A percentile compares a stretch with the other conserved stretches of the same genome.
phyloP scores from a whole-genome alignment of 2,797 vertebrate species.

The Acanthurus lineatus region DNA sequence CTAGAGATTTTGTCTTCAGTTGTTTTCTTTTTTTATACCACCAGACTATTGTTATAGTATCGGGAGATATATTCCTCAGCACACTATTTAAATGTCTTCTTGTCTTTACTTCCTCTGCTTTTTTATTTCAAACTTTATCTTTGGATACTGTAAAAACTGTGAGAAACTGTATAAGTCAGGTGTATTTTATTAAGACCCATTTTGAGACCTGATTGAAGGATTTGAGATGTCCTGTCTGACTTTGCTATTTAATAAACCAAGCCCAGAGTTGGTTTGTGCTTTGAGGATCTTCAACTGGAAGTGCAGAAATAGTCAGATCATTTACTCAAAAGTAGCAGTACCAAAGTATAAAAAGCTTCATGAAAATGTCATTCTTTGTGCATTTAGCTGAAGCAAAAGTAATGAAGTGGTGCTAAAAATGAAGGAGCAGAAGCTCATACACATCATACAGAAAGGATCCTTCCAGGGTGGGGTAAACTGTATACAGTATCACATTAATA shows the following conservation, averaged over 20 bases:
- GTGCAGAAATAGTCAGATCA: not conserved
- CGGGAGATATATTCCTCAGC: constrained; percentile 89
- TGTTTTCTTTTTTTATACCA: constrained; percentile 89
- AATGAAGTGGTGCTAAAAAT: too few species aligned
- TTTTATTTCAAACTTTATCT: constrained; percentile 89
- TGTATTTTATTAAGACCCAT: constrained; percentile 97
- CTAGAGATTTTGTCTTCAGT: constrained; percentile 72
- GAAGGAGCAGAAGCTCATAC: not conserved
- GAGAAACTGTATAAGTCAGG: constrained; percentile 96
- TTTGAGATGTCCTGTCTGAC: constrained; percentile 89
- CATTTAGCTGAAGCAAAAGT: not conserved
- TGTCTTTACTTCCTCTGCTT: constrained; percentile 85
- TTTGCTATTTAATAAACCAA: constrained; percentile 98
- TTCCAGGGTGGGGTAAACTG: not conserved
- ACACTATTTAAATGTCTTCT: constrained; percentile 89
- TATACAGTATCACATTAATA: too few species aligned
- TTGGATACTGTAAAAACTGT: constrained; percentile 97
- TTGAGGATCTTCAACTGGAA: constrained; percentile 40
- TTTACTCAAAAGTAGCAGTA: not conserved
- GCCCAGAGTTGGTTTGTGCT: constrained; percentile 62
- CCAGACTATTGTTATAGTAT: constrained; percentile 82
- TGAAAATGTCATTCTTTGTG: not conserved
- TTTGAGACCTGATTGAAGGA: constrained; percentile 90
- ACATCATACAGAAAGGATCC: not conserved
- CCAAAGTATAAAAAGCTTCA: not conserved